These are phyloP conservation scores for Drosophila grimshawi DNA, from an alignment of 1,140 invertebrate genomes.

Conservation along the genomic window DNA sequence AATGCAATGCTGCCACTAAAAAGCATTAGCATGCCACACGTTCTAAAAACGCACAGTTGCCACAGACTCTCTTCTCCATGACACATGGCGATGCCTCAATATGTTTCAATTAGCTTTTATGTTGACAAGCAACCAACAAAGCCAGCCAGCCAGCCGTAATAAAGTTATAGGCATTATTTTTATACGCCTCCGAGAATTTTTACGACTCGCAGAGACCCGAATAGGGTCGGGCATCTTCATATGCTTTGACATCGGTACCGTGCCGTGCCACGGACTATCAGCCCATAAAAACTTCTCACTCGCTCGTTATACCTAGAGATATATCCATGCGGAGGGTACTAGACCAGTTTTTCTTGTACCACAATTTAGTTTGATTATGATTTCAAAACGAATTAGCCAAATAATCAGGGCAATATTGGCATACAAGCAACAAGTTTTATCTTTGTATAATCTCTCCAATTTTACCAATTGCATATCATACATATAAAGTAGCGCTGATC, in stretches of 20 bases:
- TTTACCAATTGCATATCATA: too few species aligned
- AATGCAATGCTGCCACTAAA: conserved; percentile 45
- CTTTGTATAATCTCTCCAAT: too few species aligned
- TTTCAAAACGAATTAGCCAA: too few species aligned
- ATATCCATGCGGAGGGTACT: not conserved
- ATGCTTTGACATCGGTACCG: not conserved
- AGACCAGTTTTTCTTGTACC: too few species aligned
- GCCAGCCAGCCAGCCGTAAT: not conserved
- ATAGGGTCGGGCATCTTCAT: not conserved
- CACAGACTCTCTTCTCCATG: conserved; percentile 7
- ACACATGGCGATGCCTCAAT: conserved; percentile 6
- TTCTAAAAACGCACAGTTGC: not conserved
- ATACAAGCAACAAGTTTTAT: too few species aligned
- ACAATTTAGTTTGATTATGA: too few species aligned
- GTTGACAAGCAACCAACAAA: conserved; percentile 13
- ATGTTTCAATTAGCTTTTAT: conserved; percentile 77
- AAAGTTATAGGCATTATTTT: conserved; percentile 76
- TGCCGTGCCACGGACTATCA: conserved; percentile 27
- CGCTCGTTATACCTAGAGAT: conserved; percentile 8
- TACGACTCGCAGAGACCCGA: conserved; percentile 50
- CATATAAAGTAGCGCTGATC: too few species aligned
- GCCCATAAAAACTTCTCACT: conserved; percentile 61
- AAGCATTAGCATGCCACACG: conserved; percentile 61
- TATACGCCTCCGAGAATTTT: conserved; percentile 57
- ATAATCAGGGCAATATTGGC: too few species aligned